Evolutionary conservation across 1,140 invertebrate species (phyloP), one percentile per base, ranked within the genome.

Genomic region (Drosophila malerkotliana): DNA sequence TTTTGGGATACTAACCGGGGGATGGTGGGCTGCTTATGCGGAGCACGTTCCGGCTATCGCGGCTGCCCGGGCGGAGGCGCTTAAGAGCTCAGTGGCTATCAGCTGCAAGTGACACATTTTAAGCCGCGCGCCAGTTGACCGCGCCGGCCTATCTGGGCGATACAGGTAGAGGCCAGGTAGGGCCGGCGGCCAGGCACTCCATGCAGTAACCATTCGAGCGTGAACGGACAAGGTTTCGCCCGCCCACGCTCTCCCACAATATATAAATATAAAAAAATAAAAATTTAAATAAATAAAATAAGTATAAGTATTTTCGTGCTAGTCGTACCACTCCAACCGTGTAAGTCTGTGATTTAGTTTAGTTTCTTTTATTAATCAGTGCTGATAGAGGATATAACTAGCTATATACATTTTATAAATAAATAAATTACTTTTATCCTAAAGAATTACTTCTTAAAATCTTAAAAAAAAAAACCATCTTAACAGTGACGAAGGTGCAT

Each of bases 21-120:
- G 18, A 18, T 18, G 18, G 18, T 18, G 18, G 26, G 14, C 26
- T 18, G 34, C 10, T 39, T 51, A 72, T 71, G 53, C 68, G 34
- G 34, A 45, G 34, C 68, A 72, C 68, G 68, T 72, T 45, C 34
- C 37, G 28, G 26, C 56, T 64, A 80, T 77, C 44, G 64, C 26
- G 15, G 18, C 58, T 62, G 62, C 14, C 59, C 24, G 48, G 32
- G 53, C 24, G 48, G 32, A 60, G 59, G 60, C 41, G 44, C 51
- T 69, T 55, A 69, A 71, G 67, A 69, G 67, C 67, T 71, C 63
- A 30, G 10, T 39, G 44, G 63, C 72, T 74, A 75, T 75, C 71
- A 74, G 59, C 72, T 69, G 64, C 67, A 69, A 66, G 52, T 45
- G 53, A 58, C 61, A 63, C 54, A 56, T 74, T 53, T 62, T 62